Percentiles rank a stretch among this genome's conserved stretches.
These are phyloP conservation scores for Toxotes lorentzi DNA, from an alignment of 2,797 vertebrate genomes.

Conservation along the genomic window DNA sequence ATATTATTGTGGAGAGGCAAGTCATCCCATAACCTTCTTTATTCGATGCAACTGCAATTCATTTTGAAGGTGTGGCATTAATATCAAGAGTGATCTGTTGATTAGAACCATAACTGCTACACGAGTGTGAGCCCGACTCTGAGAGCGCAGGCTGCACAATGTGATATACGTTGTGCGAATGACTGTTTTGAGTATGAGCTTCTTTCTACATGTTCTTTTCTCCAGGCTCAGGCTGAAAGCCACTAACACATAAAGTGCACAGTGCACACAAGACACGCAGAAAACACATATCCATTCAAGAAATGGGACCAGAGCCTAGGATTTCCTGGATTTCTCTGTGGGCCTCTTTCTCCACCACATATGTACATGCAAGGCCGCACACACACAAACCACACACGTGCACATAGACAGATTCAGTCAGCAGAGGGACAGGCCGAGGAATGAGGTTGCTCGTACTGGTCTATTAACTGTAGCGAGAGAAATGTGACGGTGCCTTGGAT, in stretches of 20 bases:
- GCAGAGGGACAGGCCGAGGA: constrained; percentile 70
- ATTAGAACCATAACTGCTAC: constrained; percentile 73
- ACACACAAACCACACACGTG: constrained; percentile 60
- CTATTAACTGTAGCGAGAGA: constrained; percentile 80
- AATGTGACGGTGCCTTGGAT: constrained; percentile 37
- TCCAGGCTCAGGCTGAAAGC: constrained; percentile 47
- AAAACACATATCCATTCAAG: constrained; percentile 77
- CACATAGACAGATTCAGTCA: constrained; percentile 84
- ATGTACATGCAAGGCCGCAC: constrained; percentile 42
- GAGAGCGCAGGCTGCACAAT: constrained; percentile 62
- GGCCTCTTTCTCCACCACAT: constrained; percentile 51
- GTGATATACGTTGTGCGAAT: constrained; percentile 56
- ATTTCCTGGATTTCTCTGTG: constrained; percentile 75
- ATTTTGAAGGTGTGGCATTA: constrained; percentile 68
- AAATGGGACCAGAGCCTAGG: constrained; percentile 70
- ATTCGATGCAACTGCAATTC: constrained; percentile 67
- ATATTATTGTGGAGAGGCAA: constrained; percentile 38
- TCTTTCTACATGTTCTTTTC: constrained; percentile 56
- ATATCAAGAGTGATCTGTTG: constrained; percentile 75
- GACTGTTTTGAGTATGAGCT: constrained; percentile 39
- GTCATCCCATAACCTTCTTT: constrained; percentile 44
- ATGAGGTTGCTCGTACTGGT: constrained; percentile 81
- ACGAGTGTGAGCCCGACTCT: constrained; percentile 54
- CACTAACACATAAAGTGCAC: constrained; percentile 44
- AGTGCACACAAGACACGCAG: constrained; percentile 80